Base-by-base conservation (phyloP, 1,140 invertebrate species). In the Drosophila subobscura region DNA sequence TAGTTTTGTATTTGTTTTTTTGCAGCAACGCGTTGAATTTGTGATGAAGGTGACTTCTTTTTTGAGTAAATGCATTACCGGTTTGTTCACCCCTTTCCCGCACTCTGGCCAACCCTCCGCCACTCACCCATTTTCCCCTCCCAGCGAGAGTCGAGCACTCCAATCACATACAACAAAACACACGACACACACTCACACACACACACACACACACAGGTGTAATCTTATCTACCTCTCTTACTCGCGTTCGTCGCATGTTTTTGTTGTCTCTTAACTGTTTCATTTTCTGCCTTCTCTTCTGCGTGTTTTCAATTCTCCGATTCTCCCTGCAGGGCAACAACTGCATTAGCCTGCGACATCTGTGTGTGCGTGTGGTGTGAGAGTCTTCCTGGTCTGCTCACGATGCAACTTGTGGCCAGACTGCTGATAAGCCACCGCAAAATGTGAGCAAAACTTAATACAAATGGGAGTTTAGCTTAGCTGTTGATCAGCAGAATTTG, bases 31-130 rank as follows among this genome's bases (percentile, higher is more conserved):
- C 63, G 73, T 71, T 70, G 57, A 86, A 63, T 81, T 77, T 72
- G 53, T 65, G 77, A 76, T 81, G 83, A 86, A 86, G 83, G 83
- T 88, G 83, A 88, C 83, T 86, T 86, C 83, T 88, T 88, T 27
- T 80, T 76, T 70, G 66, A 83, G 57, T 25, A 76, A 77, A 88
- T 86, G 83, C 83, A 88, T 83, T 88, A 88, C 83, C 83, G 83
- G 83, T 88, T 88, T 86, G 59, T 70, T 50, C 50, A 42, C 49
- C 60, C 52, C 71, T 74, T 71, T 65, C 56, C 44, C 71, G 53
- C 50, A 49, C 68, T 12, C 49, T 66, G 33, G 33, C 58, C 40
- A 16, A 29, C 37, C 23, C 16, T 33, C 59, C 47, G 51, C 53
- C n/a, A 46, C 44, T 40, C 33, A 8, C 29, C 29, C 29, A 8